Evolutionary conservation across 2,797 vertebrate species (phyloP), one percentile per base, ranked within the genome.

Genomic region (Platalea minor): DNA sequence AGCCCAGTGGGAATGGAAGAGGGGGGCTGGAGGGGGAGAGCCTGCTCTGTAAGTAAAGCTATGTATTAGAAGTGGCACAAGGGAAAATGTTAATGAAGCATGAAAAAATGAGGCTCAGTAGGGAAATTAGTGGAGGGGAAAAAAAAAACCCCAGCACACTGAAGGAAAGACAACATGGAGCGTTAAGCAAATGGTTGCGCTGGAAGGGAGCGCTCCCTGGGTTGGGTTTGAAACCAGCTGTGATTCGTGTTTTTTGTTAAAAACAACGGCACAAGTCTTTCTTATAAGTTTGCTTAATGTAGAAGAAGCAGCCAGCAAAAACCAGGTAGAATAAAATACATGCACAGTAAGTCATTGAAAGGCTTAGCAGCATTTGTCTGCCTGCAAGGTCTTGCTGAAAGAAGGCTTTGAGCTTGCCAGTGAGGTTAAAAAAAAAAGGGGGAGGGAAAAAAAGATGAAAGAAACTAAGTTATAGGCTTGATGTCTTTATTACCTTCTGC

Each of bases 11-110:
- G 73, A 76, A 16, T 2, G 31, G 45, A 17, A 63, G 63, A 50
- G 17, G 7, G 20, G 28, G 28, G 37, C 26, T 0, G 0, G 54
- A 43, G 70, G 35, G 31, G 33, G 11, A 70, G 35, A 92, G 63
- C 35, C 67, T 90, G 84, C 80, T 79, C 84, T 91, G 78, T 82
- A 93, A 91, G 63, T 88, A 90, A 88, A 94, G 80, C 63, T 79
- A 1, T 43, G 54, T 20, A 41, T 83, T 88, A 68, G 48, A 90
- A 85, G 76, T 82, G 91, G 63, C 81, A 92, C 41, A 78, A 82
- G 74, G 63, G 89, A 91, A 88, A 91, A 85, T 0, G 8, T 28
- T 89, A 95, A 89, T 79, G 81, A 87, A 96, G 74, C 89, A 85
- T 0, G 4, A 78, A 76, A 68, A 93, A 87, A 91, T 54, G 75